A percentile compares a stretch with the other conserved stretches of the same genome.
Conservation (phyloP, 2,797 vertebrate species). For the Ceyx erithaca region DNA sequence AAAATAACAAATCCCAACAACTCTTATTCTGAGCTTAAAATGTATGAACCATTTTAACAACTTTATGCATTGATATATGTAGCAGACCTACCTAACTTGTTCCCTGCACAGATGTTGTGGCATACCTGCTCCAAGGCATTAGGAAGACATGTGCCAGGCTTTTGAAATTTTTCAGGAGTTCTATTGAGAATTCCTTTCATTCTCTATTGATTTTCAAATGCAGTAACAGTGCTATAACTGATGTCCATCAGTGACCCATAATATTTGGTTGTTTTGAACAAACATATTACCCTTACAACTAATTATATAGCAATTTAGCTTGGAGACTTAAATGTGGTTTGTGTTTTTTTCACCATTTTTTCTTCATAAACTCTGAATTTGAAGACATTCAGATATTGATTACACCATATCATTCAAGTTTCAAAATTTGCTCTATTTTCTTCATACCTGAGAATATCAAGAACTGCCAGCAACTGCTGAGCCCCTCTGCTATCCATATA, state of each 20-base stretch:
- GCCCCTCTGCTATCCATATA: background rate
- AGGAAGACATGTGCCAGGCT: background rate
- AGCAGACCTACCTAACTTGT: background rate
- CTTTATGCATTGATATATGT: background rate
- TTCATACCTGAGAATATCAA: background rate
- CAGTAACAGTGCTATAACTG: background rate
- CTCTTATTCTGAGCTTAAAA: background rate
- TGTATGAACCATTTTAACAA: background rate
- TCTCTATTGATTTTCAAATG: background rate
- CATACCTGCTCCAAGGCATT: background rate
- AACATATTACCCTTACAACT: background rate
- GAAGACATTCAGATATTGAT: background rate
- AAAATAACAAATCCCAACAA: rapidly evolving
- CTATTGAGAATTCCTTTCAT: background rate
- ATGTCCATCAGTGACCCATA: background rate
- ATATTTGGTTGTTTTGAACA: background rate
- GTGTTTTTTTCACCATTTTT: background rate
- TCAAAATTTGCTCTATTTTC: background rate
- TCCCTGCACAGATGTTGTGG: background rate
- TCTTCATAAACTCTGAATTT: background rate
- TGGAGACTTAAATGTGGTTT: background rate
- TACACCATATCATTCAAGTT: background rate
- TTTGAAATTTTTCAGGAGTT: background rate
- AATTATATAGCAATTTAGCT: background rate
- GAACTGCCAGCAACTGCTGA: background rate